Percentiles rank a stretch among this genome's conserved stretches.
These are phyloP conservation scores for Tetraneura akinire DNA, from an alignment of 1,140 invertebrate genomes.

Conservation along the genomic window DNA sequence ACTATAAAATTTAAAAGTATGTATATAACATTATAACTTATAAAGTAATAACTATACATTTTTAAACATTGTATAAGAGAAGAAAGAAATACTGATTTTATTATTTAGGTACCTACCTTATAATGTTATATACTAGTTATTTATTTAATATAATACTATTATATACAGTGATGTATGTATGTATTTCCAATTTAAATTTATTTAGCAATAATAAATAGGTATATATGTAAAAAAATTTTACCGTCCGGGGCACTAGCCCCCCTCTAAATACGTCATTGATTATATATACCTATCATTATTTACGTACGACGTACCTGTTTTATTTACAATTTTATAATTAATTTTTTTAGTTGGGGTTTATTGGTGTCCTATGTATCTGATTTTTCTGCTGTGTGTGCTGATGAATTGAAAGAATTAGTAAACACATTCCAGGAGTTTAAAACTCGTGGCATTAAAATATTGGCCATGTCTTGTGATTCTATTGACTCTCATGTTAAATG, in stretches of 20 bases:
- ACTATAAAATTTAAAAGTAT: too few species aligned
- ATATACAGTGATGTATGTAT: background rate
- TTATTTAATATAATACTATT: too few species aligned
- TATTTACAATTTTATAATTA: background rate
- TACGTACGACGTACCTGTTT: background rate
- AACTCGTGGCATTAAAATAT: conserved; percentile 29
- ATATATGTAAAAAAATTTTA: too few species aligned
- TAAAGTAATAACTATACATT: too few species aligned
- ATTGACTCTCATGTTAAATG: conserved; percentile 16
- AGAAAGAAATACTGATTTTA: too few species aligned
- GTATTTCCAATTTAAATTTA: background rate
- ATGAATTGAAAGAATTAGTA: conserved; percentile 2
- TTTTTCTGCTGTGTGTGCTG: conserved; percentile 36
- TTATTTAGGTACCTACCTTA: too few species aligned
- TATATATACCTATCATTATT: background rate
- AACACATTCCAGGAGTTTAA: background rate
- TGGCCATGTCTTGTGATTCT: conserved; percentile 40
- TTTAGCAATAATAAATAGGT: too few species aligned
- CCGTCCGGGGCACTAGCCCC: too few species aligned
- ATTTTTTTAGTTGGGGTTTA: conserved; percentile 29
- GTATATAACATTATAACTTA: too few species aligned
- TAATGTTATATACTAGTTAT: too few species aligned
- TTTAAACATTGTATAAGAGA: too few species aligned
- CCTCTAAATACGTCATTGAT: background rate
- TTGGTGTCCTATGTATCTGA: conserved; percentile 36